A percentile compares a stretch with the other conserved stretches of the same genome.
These are phyloP conservation scores for Himalopsyche anomala DNA, from an alignment of 2,888 invertebrate species.

Conservation along the genomic window DNA sequence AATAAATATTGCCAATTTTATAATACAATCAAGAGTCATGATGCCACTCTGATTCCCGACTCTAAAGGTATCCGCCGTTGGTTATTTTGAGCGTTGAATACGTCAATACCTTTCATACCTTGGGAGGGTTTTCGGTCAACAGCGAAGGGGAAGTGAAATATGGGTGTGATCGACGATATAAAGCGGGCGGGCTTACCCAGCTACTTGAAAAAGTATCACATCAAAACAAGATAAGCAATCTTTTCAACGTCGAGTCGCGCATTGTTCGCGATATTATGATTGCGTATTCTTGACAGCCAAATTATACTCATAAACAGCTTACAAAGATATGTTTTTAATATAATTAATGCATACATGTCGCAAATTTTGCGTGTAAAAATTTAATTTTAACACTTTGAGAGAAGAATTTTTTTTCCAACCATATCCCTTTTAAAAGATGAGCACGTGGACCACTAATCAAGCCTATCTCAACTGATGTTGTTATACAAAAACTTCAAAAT, in stretches of 20 bases:
- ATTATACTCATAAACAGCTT: background rate
- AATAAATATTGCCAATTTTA: background rate
- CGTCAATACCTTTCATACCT: conserved; percentile 49
- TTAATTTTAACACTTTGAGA: too few relatives aligned
- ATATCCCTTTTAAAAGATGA: too few relatives aligned
- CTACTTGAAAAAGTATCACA: conserved; percentile 36
- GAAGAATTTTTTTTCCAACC: too few relatives aligned
- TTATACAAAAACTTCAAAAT: too few relatives aligned
- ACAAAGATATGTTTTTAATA: too few relatives aligned
- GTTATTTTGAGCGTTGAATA: conserved; percentile 47
- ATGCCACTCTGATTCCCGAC: background rate
- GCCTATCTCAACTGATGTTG: too few relatives aligned
- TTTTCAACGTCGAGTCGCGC: background rate
- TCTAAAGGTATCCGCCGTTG: conserved; percentile 15
- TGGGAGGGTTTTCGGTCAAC: conserved; percentile 48
- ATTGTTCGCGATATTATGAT: background rate
- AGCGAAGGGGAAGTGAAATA: conserved; percentile 32
- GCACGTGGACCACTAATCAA: too few relatives aligned
- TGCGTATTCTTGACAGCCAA: background rate
- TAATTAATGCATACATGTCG: too few relatives aligned
- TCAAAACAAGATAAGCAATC: conserved; percentile 24
- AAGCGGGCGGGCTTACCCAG: background rate
- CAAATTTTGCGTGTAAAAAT: too few relatives aligned
- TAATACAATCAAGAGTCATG: background rate
- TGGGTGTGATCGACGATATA: conserved; percentile 16